Conservation (phyloP, 2,113 vertebrate species). For the Merops nubicus region DNA sequence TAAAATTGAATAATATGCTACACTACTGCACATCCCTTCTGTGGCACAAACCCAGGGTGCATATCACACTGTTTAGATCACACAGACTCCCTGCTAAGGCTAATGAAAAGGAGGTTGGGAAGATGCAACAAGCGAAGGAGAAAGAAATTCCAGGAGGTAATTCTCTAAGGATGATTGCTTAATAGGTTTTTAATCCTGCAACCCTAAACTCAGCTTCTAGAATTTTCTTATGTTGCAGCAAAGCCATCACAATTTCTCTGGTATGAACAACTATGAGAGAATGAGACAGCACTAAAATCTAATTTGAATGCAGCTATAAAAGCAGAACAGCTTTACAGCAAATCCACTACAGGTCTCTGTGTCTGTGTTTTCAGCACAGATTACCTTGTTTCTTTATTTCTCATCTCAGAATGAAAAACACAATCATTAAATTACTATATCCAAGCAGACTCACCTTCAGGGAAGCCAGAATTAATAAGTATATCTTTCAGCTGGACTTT, state of each 20-base stretch:
- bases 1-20: background rate
- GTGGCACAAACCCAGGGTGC: background rate
- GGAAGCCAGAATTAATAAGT: conserved; percentile 89
- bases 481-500: conserved; percentile 98
- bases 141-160: background rate
- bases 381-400: background rate
- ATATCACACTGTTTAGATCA: background rate
- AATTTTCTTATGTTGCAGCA: background rate
- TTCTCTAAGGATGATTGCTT: background rate
- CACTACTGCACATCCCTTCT: background rate
- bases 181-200: background rate
- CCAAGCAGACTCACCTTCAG: conserved; percentile 83
- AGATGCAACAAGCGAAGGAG: background rate
- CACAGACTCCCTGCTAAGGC: background rate
- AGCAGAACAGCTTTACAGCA: background rate
- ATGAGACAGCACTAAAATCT: background rate
- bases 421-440: background rate
- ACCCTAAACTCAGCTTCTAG: background rate
- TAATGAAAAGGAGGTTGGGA: background rate
- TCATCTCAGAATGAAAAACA: background rate
- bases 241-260: background rate
- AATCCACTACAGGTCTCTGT: background rate
- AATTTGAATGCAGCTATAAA: background rate
- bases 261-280: background rate
- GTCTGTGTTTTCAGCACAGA: background rate